Evolutionary conservation across 64 coral and sea anemone species (phyloP).

Genomic region (Montipora cactus): DNA sequence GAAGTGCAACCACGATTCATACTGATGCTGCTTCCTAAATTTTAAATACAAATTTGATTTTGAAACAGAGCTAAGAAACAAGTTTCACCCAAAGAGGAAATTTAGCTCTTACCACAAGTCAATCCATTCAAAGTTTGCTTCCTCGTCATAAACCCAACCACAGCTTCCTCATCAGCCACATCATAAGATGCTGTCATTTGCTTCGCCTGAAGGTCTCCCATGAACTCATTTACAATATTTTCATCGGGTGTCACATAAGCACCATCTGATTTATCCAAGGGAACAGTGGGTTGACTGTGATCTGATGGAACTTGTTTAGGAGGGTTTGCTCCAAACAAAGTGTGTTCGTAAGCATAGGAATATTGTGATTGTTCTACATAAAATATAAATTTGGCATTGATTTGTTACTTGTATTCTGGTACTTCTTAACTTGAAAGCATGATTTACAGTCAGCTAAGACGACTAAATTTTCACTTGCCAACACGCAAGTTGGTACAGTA

Average conservation of each 20-base stretch:
- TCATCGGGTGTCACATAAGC: constrained; percentile 48
- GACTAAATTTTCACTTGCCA: too few species aligned
- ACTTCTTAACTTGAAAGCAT: too few species aligned
- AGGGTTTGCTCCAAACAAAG: neutral
- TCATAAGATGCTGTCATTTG: constrained; percentile 2
- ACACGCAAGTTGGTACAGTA: too few species aligned
- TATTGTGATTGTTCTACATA: constrained; percentile 62
- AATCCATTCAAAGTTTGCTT: constrained; percentile 36
- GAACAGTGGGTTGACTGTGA: neutral
- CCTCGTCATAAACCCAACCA: constrained; percentile 26
- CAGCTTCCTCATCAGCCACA: constrained; percentile 46
- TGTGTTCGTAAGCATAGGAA: constrained; percentile 68
- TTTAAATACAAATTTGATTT: neutral
- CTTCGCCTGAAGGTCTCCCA: constrained; percentile 36
- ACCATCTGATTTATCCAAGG: neutral
- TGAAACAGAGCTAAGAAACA: neutral
- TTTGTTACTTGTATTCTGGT: too few species aligned
- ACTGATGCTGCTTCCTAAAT: neutral
- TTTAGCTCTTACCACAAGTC: neutral
- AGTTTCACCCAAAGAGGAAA: neutral
- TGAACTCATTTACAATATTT: constrained; percentile 45
- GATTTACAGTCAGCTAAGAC: too few species aligned
- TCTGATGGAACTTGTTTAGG: neutral
- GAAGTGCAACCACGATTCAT: neutral
- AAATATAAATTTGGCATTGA: neutral